phyloP scores from a whole-genome alignment of 37 sponge, comb jelly and placozoan species.

The Tethya wilhelma region DNA sequence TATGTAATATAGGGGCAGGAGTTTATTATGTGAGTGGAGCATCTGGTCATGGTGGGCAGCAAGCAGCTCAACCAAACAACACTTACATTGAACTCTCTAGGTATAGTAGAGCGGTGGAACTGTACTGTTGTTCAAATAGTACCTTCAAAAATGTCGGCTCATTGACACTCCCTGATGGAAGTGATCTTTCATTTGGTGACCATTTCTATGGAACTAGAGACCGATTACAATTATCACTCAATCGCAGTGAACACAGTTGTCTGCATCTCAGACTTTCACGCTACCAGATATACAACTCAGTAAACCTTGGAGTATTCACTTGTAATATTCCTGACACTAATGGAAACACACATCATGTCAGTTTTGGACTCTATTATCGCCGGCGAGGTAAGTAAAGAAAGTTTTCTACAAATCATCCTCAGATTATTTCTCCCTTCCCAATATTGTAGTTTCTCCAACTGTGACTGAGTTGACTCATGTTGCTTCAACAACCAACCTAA shows the following conservation, averaged over 20 bases:
- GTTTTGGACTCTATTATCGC: not conserved
- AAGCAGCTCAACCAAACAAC: conserved; percentile 3
- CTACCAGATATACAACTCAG: not conserved
- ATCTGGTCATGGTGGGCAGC: not conserved
- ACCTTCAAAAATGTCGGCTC: not conserved
- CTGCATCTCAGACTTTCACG: no score
- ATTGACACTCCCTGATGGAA: not conserved
- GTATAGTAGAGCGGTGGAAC: no score
- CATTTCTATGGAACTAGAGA: not conserved
- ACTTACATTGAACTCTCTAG: not conserved
- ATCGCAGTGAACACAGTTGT: no score
- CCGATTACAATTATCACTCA: no score
- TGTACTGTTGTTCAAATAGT: not conserved
- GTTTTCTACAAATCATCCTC: no score
- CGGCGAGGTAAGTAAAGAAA: no score
- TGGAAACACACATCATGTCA: not conserved
- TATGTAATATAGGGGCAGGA: not conserved
- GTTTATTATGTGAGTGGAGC: not conserved
- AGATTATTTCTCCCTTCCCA: no score
- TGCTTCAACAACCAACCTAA: not conserved
- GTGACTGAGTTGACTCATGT: not conserved
- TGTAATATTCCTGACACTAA: conserved; percentile 8
- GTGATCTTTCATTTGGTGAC: not conserved
- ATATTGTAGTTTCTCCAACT: no score
- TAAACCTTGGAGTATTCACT: not conserved